Evolutionary conservation across 2,888 invertebrate genomes (phyloP).

Genomic region (Fissipunctia ypsillon): DNA sequence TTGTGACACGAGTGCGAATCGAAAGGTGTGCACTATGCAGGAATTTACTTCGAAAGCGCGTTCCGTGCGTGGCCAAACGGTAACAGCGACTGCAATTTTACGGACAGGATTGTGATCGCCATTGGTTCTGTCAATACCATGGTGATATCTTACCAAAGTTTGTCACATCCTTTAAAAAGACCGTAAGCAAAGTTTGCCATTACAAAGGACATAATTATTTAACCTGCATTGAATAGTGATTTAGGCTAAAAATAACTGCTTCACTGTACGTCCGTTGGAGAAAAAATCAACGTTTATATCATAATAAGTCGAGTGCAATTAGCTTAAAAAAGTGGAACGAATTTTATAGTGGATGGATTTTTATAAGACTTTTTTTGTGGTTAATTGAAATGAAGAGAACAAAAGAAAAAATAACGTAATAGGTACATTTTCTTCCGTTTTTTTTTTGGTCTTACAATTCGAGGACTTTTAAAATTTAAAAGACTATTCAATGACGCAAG

Average conservation of each 20-base stretch:
- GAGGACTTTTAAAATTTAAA: neutral
- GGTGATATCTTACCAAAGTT: neutral
- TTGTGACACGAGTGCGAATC: neutral
- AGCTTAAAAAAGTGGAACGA: neutral
- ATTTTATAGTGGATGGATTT: neutral
- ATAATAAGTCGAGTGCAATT: neutral
- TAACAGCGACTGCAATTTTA: neutral
- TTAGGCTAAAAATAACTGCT: neutral
- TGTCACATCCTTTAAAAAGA: neutral
- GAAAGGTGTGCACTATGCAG: neutral
- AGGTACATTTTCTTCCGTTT: neutral
- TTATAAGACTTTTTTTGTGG: too few species aligned
- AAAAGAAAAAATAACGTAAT: neutral
- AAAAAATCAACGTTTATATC: neutral
- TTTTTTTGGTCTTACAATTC: neutral
- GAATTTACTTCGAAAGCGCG: neutral
- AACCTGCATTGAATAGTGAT: neutral
- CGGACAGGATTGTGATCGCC: neutral
- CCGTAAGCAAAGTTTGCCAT: neutral
- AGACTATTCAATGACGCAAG: neutral
- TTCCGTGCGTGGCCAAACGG: neutral
- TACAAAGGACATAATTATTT: neutral
- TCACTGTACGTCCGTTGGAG: neutral
- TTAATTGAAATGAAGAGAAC: neutral
- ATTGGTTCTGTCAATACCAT: neutral